Evolutionary conservation across 1,140 invertebrate species (phyloP).

Genomic region (Spodoptera litura): DNA sequence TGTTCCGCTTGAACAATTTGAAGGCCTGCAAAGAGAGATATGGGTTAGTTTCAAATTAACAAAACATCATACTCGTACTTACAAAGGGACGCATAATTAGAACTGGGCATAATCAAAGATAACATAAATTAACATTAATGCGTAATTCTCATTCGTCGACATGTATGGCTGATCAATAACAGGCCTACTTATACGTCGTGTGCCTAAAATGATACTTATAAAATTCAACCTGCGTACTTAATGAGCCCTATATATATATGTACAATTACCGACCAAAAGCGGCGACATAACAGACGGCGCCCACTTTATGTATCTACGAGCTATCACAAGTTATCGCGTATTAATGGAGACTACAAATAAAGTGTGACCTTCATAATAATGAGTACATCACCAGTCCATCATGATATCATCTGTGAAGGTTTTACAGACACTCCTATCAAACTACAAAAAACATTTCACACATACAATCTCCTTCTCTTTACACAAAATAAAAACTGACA

Average conservation of each 20-base stretch:
- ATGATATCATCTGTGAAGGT: neutral
- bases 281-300: neutral
- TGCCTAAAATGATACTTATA: neutral
- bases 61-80: no score
- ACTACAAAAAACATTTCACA: no score
- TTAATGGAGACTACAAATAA: neutral
- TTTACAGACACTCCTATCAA: neutral
- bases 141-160: neutral
- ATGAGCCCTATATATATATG: neutral
- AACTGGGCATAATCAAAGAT: no score
- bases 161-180: no score
- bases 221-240: neutral
- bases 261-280: slow-evolving; percentile 6
- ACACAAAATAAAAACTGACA: no score
- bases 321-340: slow-evolving; percentile 16
- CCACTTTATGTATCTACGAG: neutral
- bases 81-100: no score
- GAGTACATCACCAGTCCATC: neutral
- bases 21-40: slow-evolving; percentile 76
- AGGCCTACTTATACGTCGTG: no score
- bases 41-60: slow-evolving; percentile 9
- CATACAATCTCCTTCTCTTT: no score
- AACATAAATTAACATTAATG: no score
- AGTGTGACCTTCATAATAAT: neutral
- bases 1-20: slow-evolving; percentile 78